Conservation (phyloP, 2,797 vertebrate genomes). For the Scomberomorus guttatus region DNA sequence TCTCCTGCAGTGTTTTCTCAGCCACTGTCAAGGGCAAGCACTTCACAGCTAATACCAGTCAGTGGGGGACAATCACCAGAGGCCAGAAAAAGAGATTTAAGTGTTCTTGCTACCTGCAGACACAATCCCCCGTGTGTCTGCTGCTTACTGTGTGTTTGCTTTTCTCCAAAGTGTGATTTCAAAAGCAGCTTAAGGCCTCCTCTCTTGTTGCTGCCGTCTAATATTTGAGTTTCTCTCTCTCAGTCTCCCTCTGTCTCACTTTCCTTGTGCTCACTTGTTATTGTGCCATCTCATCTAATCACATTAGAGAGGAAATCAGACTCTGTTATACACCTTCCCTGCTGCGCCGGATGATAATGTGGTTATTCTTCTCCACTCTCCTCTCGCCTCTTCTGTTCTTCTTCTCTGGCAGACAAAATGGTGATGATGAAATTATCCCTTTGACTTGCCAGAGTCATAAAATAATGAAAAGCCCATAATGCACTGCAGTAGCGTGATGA, state of each 20-base stretch:
- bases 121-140: conserved; percentile 3
- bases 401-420: conserved; percentile 39
- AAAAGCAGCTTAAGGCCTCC: conserved; percentile 9
- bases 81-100: conserved; percentile 33
- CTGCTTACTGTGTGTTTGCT: conserved; percentile 24
- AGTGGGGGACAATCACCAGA: conserved; percentile 40
- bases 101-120: conserved; percentile 40
- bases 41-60: conserved; percentile 40
- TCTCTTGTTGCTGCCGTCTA: conserved; percentile 23
- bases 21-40: conserved; percentile 44
- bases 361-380: conserved; percentile 37
- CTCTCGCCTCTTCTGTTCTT: conserved; percentile 17
- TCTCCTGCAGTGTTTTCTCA: conserved; percentile 51
- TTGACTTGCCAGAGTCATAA: conserved; percentile 45
- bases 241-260: neutral
- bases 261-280: conserved; percentile 28
- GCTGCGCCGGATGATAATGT: conserved; percentile 44
- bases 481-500: conserved; percentile 24
- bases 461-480: conserved; percentile 57
- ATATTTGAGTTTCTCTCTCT: conserved; percentile 8
- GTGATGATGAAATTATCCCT: conserved; percentile 61
- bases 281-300: conserved; percentile 41
- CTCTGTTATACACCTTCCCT: conserved; percentile 50
- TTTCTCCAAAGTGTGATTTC: conserved; percentile 38
- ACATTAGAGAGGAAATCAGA: conserved; percentile 44